A percentile compares a stretch with the other conserved stretches of the same genome.
These are phyloP conservation scores for Acestrorhynchus altus DNA, from an alignment of 2,797 vertebrate genomes.

Conservation along the genomic window DNA sequence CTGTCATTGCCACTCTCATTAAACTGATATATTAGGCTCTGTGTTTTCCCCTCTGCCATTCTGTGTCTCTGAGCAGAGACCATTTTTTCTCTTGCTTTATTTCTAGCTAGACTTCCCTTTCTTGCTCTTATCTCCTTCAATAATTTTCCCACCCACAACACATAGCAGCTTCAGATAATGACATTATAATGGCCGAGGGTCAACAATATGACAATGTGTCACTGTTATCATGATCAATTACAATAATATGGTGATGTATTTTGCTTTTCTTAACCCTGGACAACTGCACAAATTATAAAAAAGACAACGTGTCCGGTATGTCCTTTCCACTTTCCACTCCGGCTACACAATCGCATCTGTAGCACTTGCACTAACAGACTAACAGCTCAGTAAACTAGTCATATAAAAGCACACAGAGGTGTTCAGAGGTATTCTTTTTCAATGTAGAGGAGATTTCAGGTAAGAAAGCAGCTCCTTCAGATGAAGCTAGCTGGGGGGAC, in stretches of 20 bases:
- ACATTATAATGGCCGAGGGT: not conserved
- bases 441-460: too few relatives aligned
- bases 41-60: conserved; percentile 56
- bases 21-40: conserved; percentile 74
- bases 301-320: too few relatives aligned
- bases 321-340: too few relatives aligned
- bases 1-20: conserved; percentile 79
- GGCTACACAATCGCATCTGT: too few relatives aligned
- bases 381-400: too few relatives aligned
- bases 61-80: conserved; percentile 37
- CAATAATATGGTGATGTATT: not conserved
- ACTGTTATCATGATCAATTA: not conserved
- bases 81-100: conserved; percentile 29
- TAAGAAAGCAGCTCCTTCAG: too few relatives aligned
- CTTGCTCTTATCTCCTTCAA: conserved; percentile 4
- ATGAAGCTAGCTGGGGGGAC: too few relatives aligned
- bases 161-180: not conserved
- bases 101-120: conserved; percentile 16
- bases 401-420: too few relatives aligned
- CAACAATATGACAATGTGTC: not conserved
- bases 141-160: not conserved
- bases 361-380: too few relatives aligned
- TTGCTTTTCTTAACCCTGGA: not conserved
- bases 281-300: not conserved
- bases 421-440: too few relatives aligned